Evolutionary conservation across 2,113 vertebrate species (phyloP).

Genomic region (Lontra canadensis): DNA sequence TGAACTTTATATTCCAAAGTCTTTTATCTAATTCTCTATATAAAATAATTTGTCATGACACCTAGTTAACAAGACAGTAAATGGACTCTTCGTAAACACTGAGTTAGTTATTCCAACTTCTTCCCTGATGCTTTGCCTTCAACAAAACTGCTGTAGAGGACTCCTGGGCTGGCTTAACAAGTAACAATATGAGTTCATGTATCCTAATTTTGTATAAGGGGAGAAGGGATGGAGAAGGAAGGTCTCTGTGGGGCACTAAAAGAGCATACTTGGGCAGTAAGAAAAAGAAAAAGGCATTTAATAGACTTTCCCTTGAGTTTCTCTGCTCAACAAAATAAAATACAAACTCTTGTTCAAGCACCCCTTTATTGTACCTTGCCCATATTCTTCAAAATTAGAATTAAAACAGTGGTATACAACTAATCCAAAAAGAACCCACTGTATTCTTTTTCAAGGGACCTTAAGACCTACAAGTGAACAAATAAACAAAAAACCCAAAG

Average conservation of each 20-base stretch:
- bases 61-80: background rate
- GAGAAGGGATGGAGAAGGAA: background rate
- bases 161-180: background rate
- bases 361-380: accelerated
- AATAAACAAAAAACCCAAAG: background rate
- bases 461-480: background rate
- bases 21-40: background rate
- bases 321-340: background rate
- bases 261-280: background rate
- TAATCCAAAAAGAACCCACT: constrained; percentile 7
- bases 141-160: background rate
- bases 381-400: background rate
- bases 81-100: background rate
- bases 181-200: background rate
- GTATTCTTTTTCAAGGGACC: background rate
- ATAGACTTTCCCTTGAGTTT: background rate
- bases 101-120: background rate
- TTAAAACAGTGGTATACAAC: background rate
- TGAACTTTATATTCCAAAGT: background rate
- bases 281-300: background rate
- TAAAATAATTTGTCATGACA: background rate
- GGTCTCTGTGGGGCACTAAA: background rate
- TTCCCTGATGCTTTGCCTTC: background rate
- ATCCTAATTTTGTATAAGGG: background rate
- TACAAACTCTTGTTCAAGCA: background rate